Base-by-base conservation (phyloP, 1,140 invertebrate genomes). In the Brachystomella parvula region DNA sequence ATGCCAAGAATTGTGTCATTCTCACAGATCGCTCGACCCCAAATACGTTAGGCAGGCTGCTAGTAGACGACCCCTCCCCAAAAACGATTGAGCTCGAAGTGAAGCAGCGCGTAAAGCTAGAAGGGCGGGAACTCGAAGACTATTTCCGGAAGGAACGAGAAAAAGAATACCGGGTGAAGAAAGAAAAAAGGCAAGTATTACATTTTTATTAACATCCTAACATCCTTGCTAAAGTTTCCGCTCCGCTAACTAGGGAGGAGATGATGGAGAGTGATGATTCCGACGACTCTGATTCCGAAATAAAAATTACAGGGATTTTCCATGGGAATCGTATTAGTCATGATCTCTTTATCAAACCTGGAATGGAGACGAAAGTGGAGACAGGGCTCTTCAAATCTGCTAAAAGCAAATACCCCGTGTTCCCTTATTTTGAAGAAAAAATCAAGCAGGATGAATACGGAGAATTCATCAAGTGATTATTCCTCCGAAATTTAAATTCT, bases 331-430 rank as follows among this genome's bases (percentile, higher is more conserved):
- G 66, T n/a, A 72, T 75, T 9, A 76, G 76, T 61, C 92, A 96
- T 78, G 94, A 97, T 79, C 87, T 97, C 65, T 86, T 96, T 56
- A 89, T 92, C 15, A 88, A 92, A 70, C 84, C 85, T 62, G 90
- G 91, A 77, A 83, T 85, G 56, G 83, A 86, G 75, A 74, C 77
- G 47, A 72, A 78, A 72, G 78, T 82, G 65, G 85, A 71, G 39
- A 63, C 66, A 3, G 74, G 74, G 3, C 94, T 93, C 77, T 96
- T 96, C 76, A 96, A 96, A 87, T 90, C 67, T 91, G 86, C 73
- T 94, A 94, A 80, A 90, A 94, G 64, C 88, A 93, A 70, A 71
- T 90, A 95, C 79, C 94, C 94, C 0, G 97, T 98, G 90, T 98
- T 94, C 79, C 96, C 95, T 1, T 93, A 88, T 75, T 83, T 89